Base-by-base conservation (phyloP, 2,888 invertebrate species). In the Patella depressa region DNA sequence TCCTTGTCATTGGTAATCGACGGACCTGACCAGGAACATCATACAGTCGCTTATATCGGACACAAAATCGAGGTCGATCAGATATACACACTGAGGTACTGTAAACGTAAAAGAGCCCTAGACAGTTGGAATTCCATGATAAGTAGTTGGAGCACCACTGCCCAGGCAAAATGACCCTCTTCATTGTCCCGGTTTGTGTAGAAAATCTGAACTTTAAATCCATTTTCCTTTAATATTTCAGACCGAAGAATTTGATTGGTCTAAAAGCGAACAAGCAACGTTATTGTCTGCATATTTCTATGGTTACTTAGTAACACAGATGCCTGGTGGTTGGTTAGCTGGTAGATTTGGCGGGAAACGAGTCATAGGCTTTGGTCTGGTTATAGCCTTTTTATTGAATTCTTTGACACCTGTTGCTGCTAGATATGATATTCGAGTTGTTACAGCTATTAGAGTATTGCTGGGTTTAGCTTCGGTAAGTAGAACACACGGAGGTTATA, bases 281-380 rank as follows among this genome's bases (percentile, higher is more conserved):
- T 82, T 88, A 12, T 75, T 87, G 15, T 85, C 87, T 1, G 85
- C 88, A 3, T 88, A 87, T 77, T 88, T 88, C 81, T 88, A 86
- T 77, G 88, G 88, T 2, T 88, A 88, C 81, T 80, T 88, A 29
- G 81, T 85, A 12, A 86, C 85, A 4, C 86, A 87, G 73, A 77
- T 88, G 34, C 85, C 85, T 11, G 86, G 85, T 55, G 87, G 87
- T 11, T 86, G 84, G 84, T 78, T 85, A 4, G 83, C 85, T 0
- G 84, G 85, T 75, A 78, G 83, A 71, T 88, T 84, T 78, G 89
- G 89, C 24, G 90, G 89, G 71, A 89, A 88, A 77, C 81, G 87
- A 5, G 89, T 92, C 65, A 83, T 92, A 29, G 88, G 91, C 11
- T 82, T 81, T 29, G 86, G 88, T n/a, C 88, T 92, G 84, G 78